A percentile compares a stretch with the other conserved stretches of the same genome.
Conservation (phyloP, 2,113 vertebrate species). For the Micromys minutus region DNA sequence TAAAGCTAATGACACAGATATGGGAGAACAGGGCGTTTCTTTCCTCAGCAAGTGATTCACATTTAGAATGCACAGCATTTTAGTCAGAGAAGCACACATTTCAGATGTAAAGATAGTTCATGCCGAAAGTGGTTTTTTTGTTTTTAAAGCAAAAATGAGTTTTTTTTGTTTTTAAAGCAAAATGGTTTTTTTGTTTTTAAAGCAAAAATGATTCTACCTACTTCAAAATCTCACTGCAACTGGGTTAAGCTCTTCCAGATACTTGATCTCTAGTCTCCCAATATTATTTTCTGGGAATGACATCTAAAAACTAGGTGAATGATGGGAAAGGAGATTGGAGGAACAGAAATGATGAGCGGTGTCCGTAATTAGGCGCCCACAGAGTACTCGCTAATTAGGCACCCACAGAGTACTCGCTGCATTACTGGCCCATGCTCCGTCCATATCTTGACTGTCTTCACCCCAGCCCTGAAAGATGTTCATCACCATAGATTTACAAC, state of each 20-base stretch:
- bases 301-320: not conserved
- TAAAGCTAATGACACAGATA: not conserved
- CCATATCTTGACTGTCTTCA: not conserved
- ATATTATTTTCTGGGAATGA: not conserved
- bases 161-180: not conserved
- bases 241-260: not conserved
- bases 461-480: not conserved
- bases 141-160: not conserved
- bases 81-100: not conserved
- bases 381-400: not conserved
- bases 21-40: not conserved
- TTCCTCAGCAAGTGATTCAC: not conserved
- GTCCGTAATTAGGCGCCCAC: too few species aligned
- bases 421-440: not conserved
- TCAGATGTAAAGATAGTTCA: not conserved
- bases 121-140: not conserved
- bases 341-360: not conserved
- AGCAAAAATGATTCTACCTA: not conserved
- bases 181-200: not conserved
- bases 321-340: not conserved
- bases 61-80: not conserved
- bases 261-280: not conserved
- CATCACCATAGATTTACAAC: not conserved
- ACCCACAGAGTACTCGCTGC: not conserved
- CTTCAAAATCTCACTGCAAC: not conserved